phyloP scores from a whole-genome alignment of 2,113 vertebrate species.

The Varanus komodoensis region DNA sequence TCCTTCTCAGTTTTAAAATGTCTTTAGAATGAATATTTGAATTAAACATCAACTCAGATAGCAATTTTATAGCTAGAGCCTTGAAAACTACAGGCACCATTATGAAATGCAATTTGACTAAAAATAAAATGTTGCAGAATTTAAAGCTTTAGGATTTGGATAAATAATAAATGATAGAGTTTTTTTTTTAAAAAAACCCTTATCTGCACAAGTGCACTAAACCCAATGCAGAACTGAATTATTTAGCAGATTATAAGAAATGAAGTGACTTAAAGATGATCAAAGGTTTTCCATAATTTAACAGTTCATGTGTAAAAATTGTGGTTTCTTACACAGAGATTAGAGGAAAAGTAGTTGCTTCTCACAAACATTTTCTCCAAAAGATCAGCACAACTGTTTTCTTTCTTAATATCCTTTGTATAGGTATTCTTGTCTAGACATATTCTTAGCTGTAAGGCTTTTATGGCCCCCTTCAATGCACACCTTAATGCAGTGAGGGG shows the following conservation, averaged over 20 bases:
- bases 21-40: slow-evolving; percentile 45
- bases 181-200: slow-evolving; percentile 8
- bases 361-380: background rate
- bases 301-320: background rate
- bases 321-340: slow-evolving; percentile 17
- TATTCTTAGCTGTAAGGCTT: background rate
- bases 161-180: slow-evolving; percentile 58
- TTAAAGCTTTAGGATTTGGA: slow-evolving; percentile 62
- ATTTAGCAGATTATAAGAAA: slow-evolving; percentile 30
- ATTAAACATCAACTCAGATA: slow-evolving; percentile 60
- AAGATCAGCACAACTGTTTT: background rate
- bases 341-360: slow-evolving; percentile 30
- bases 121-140: slow-evolving; percentile 65
- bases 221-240: slow-evolving; percentile 33
- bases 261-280: slow-evolving; percentile 40
- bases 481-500: too few species aligned
- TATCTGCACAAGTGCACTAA: slow-evolving; percentile 57
- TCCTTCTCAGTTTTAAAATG: background rate
- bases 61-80: slow-evolving; percentile 59
- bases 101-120: slow-evolving; percentile 60
- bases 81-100: slow-evolving; percentile 65
- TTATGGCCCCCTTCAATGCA: too few species aligned
- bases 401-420: background rate
- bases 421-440: background rate
- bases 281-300: slow-evolving; percentile 29